Evolutionary conservation across 2,113 vertebrate genomes (phyloP).

Genomic region (Microtus montanus): DNA sequence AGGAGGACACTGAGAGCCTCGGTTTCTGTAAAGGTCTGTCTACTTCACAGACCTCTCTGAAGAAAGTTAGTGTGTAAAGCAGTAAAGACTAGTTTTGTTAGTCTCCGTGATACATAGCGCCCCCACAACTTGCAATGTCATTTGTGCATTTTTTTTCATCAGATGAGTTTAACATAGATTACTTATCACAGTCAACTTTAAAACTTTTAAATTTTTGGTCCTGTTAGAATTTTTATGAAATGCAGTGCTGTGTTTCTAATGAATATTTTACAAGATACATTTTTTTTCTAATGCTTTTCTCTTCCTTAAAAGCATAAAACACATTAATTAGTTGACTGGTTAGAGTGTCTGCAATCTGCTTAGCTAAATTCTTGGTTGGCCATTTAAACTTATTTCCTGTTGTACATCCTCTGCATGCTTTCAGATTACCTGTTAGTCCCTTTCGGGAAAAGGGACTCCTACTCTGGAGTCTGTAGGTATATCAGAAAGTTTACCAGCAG

Average conservation of each 20-base stretch:
- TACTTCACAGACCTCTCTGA: background rate
- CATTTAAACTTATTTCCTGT: background rate
- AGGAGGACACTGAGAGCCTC: background rate
- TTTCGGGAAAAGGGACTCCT: background rate
- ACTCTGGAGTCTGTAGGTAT: background rate
- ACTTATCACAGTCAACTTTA: background rate
- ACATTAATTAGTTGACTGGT: slow-evolving; percentile 14
- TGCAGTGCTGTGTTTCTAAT: background rate
- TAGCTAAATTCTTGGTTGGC: background rate
- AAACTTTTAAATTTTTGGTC: slow-evolving; percentile 17
- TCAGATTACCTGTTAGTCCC: background rate
- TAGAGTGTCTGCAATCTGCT: background rate
- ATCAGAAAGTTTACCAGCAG: background rate
- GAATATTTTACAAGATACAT: background rate
- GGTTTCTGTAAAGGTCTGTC: background rate
- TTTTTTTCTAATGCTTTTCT: slow-evolving; percentile 1
- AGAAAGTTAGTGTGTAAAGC: background rate
- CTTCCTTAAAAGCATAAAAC: background rate
- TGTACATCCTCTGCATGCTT: background rate
- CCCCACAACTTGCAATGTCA: background rate
- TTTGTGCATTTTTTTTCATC: background rate
- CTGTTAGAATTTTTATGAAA: background rate
- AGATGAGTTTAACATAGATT: background rate
- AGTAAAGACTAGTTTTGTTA: background rate
- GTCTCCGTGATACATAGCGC: background rate